Conservation (phyloP, 2,888 invertebrate genomes). For the Drosophila kambysellisi region DNA sequence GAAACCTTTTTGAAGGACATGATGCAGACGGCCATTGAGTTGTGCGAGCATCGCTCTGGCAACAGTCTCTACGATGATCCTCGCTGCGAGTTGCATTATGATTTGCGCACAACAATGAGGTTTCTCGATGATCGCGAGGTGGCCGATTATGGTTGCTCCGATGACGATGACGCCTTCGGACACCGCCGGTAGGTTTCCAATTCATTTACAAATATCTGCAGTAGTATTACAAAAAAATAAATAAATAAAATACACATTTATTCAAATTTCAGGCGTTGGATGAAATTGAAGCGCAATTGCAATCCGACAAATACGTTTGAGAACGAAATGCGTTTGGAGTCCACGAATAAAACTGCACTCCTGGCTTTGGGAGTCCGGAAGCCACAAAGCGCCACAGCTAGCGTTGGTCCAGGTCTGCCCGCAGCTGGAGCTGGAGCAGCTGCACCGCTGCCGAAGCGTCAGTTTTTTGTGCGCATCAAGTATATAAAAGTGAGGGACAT, state of each 20-base stretch:
- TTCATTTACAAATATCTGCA: neutral
- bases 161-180: constrained; percentile 46
- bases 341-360: constrained; percentile 56
- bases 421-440: neutral
- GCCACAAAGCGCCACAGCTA: neutral
- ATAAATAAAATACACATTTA: neutral
- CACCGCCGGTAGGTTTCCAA: constrained; percentile 23
- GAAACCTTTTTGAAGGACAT: constrained; percentile 55
- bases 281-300: constrained; percentile 46
- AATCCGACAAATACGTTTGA: constrained; percentile 10
- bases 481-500: constrained; percentile 56
- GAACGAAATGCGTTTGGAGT: constrained; percentile 25
- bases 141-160: constrained; percentile 48
- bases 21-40: constrained; percentile 18
- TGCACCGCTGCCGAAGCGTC: neutral
- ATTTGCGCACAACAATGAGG: constrained; percentile 46
- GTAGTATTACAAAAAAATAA: neutral
- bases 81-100: constrained; percentile 31
- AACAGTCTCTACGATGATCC: constrained; percentile 38
- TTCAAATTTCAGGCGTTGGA: constrained; percentile 36
- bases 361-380: constrained; percentile 53
- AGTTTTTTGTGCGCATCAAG: constrained; percentile 42
- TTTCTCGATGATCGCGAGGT: constrained; percentile 57
- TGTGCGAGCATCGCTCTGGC: constrained; percentile 53
- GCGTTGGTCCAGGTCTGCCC: neutral